These are phyloP conservation scores for Monochamus saltuarius DNA, from an alignment of 1,140 invertebrate species.

Conservation along the genomic window DNA sequence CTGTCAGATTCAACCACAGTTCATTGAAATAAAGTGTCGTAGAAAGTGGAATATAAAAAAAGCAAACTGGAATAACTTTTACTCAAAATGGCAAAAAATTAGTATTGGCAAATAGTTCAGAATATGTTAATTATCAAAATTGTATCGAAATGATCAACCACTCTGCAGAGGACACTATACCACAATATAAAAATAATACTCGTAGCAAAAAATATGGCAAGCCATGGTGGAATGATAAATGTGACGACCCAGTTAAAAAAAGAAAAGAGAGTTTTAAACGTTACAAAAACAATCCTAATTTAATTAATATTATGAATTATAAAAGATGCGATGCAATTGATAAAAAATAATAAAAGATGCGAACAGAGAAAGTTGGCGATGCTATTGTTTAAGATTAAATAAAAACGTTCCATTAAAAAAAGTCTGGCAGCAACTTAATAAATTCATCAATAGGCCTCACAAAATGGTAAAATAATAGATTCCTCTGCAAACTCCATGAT, in stretches of 20 bases:
- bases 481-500: too few species aligned
- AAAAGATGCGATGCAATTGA: too few species aligned
- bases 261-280: background rate
- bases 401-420: too few species aligned
- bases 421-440: too few species aligned
- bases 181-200: background rate
- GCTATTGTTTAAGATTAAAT: too few species aligned
- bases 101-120: too few species aligned
- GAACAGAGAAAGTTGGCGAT: too few species aligned
- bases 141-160: background rate
- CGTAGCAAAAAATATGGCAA: background rate
- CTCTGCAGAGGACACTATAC: background rate
- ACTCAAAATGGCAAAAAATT: too few species aligned
- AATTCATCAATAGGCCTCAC: too few species aligned
- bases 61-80: background rate
- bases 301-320: too few species aligned
- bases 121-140: background rate
- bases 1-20: background rate
- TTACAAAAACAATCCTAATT: background rate
- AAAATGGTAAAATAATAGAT: too few species aligned
- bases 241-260: background rate
- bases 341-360: too few species aligned
- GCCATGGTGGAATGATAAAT: background rate
- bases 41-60: background rate
- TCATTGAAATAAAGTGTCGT: background rate